Percentiles rank a stretch among this genome's conserved stretches.
These are phyloP conservation scores for Aphodius granarius DNA, from an alignment of 2,888 invertebrate genomes.

Conservation along the genomic window DNA sequence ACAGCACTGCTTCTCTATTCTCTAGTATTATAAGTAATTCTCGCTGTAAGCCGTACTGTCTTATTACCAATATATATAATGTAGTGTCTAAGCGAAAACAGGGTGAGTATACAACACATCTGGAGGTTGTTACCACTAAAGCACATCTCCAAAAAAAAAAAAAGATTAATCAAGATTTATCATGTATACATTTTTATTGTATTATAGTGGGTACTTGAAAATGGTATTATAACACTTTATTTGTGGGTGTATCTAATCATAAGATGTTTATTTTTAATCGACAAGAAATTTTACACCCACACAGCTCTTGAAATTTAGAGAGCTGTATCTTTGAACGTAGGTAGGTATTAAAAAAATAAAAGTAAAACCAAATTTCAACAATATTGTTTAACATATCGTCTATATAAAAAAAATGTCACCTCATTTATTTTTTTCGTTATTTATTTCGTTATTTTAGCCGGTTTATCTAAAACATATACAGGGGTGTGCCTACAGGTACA, in stretches of 20 bases:
- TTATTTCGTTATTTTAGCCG: neutral
- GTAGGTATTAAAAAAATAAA: neutral
- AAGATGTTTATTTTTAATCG: neutral
- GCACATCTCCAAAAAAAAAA: neutral
- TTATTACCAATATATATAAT: neutral
- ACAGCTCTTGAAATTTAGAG: neutral
- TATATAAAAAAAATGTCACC: no score
- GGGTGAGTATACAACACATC: slow-evolving; percentile 12
- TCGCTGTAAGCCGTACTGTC: neutral
- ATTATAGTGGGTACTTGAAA: neutral
- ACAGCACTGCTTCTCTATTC: neutral
- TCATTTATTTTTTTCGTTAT: no score
- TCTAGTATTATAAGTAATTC: neutral
- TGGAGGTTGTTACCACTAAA: neutral
- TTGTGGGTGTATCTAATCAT: neutral
- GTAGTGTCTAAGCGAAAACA: slow-evolving; percentile 8
- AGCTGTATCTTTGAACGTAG: neutral
- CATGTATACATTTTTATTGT: no score
- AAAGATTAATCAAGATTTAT: neutral
- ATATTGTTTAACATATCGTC: neutral
- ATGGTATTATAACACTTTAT: neutral
- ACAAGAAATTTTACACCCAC: neutral
- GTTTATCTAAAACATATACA: neutral
- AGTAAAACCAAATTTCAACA: neutral
- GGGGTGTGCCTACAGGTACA: neutral